Base-by-base conservation (phyloP, 1,140 invertebrate species). In the Meteorus sp. region DNA sequence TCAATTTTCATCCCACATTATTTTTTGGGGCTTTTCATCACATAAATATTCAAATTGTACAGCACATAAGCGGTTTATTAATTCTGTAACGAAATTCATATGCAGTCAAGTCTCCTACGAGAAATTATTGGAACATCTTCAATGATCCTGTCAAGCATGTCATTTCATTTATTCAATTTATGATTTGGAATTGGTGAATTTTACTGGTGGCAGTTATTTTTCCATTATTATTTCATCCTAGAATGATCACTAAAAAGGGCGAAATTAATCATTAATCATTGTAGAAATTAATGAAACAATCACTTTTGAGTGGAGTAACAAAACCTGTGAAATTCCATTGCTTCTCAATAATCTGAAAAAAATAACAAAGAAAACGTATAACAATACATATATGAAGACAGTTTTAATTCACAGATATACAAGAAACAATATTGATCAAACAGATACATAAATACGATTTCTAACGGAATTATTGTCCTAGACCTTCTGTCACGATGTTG, bases 361-460 rank as follows among this genome's bases (percentile, higher is more conserved):
- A 20, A 41, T 19, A 29, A n/a, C 13, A 45, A 31, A 48, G 29
- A 35, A 45, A 45, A 59, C 43, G 19, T 54, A 59, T 20, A 25
- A 43, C n/a, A n/a, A 51, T 45, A 53, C 41, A 20, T 53, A 47
- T 25, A 37, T 56, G 41, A 62, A 61, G 63, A 70, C 71, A n/a
- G 59, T 66, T 64, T 63, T 63, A 53, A 59, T 59, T 37, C 61
- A 55, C 48, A 45, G 62, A 65, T 70, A 66, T 60, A 66, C 15
- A 66, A 71, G 66, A 71, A 69, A 71, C 68, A 57, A 59, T 75
- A 75, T 78, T 75, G 76, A 78, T 78, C 74, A 78, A 78, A 78
- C 74, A 75, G 48, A 69, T 60, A 55, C 56, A 70, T 68, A 71
- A 69, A 75, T 69, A 61, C 62, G 59, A 50, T 33, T 27, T 59